These are phyloP conservation scores for Myiotriccus ornatus DNA, from an alignment of 2,797 vertebrate genomes.

Conservation along the genomic window DNA sequence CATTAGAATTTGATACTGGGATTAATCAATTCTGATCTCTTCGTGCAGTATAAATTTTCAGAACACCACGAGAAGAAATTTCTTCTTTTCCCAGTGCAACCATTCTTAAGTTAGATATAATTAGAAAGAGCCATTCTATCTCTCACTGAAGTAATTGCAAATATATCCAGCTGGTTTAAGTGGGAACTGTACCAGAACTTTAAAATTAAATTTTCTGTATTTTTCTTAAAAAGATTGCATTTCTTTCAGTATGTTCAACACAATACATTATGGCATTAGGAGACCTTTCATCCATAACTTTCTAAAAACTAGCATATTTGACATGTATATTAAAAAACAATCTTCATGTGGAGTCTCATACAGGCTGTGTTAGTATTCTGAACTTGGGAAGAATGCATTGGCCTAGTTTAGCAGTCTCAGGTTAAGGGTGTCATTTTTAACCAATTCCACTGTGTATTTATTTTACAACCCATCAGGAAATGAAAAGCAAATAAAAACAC, in stretches of 20 bases:
- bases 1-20: background rate
- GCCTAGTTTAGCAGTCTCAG: background rate
- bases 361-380: accelerated
- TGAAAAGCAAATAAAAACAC: background rate
- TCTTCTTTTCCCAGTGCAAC: constrained; percentile 21
- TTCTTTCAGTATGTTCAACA: background rate
- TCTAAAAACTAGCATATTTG: background rate
- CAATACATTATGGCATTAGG: background rate
- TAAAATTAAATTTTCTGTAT: background rate
- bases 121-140: background rate
- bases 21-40: constrained; percentile 32
- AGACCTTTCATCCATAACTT: background rate
- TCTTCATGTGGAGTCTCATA: background rate
- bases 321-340: background rate
- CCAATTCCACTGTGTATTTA: background rate
- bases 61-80: constrained; percentile 4
- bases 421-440: background rate
- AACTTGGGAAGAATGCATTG: background rate
- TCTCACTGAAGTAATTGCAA: background rate
- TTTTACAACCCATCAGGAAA: background rate
- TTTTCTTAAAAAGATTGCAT: background rate
- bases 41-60: background rate
- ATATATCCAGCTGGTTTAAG: constrained; percentile 21
- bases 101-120: background rate
- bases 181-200: background rate